Percentiles rank a stretch among this genome's conserved stretches.
Conservation (phyloP, 1,140 invertebrate species). For the Spodoptera frugiperda region DNA sequence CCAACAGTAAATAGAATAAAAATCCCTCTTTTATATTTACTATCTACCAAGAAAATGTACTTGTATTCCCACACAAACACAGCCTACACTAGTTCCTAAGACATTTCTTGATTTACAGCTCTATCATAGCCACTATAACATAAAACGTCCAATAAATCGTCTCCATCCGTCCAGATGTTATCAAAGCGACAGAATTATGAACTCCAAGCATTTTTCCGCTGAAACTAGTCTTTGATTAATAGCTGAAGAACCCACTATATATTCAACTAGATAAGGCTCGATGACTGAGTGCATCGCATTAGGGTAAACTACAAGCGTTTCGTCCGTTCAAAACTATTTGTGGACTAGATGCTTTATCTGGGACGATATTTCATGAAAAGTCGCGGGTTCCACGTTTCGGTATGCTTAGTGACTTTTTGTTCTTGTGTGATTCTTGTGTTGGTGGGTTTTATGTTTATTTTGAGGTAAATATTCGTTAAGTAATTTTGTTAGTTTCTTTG, state of each 20-base stretch:
- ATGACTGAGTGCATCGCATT: conserved; percentile 59
- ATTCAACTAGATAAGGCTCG: conserved; percentile 51
- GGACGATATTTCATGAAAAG: conserved; percentile 55
- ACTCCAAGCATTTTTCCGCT: conserved; percentile 34
- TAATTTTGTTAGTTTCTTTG: too few species aligned
- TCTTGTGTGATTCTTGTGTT: conserved; percentile 24
- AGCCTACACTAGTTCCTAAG: too few species aligned
- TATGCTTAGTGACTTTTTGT: not conserved
- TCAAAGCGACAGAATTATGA: conserved; percentile 44
- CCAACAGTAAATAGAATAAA: too few species aligned
- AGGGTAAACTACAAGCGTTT: conserved; percentile 55
- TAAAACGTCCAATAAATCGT: conserved; percentile 41
- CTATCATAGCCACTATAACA: conserved; percentile 10
- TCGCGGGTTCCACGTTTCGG: conserved; percentile 46
- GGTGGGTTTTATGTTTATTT: conserved; percentile 9
- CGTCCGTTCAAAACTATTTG: conserved; percentile 57
- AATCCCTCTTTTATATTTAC: too few species aligned
- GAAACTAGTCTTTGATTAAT: conserved; percentile 45
- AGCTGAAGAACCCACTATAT: conserved; percentile 46
- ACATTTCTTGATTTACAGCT: not conserved
- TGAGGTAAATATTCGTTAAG: too few species aligned
- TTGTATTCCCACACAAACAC: too few species aligned
- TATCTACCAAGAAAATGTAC: too few species aligned
- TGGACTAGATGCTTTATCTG: conserved; percentile 55
- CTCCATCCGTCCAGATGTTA: conserved; percentile 43